A percentile compares a stretch with the other conserved stretches of the same genome.
These are phyloP conservation scores for Anabas testudineus DNA, from an alignment of 2,797 vertebrate species.

Conservation along the genomic window DNA sequence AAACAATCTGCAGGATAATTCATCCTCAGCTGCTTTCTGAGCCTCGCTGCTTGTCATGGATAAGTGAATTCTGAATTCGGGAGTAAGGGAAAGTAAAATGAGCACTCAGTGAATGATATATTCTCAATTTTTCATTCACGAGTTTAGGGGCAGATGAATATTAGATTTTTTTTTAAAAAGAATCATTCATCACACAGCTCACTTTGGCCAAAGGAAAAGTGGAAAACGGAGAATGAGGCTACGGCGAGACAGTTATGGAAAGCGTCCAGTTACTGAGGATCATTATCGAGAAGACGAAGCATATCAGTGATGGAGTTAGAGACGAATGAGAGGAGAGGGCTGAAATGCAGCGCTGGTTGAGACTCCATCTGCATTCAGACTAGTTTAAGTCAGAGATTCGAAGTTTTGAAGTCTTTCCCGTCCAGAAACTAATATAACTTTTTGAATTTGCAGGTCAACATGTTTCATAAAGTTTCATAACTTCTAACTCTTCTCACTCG, in stretches of 20 bases:
- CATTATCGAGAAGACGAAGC: conserved; percentile 58
- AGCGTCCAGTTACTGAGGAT: conserved; percentile 58
- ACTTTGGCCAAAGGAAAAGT: conserved; percentile 11
- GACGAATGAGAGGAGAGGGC: background rate
- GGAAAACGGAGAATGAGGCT: conserved; percentile 40
- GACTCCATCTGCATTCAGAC: conserved; percentile 35
- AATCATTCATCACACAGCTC: conserved; percentile 67
- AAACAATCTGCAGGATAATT: conserved; percentile 62
- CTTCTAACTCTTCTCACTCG: background rate
- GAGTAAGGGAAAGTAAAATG: conserved; percentile 46
- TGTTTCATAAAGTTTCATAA: conserved; percentile 11
- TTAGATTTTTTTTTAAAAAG: conserved; percentile 76
- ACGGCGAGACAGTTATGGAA: conserved; percentile 32
- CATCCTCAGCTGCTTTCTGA: conserved; percentile 27
- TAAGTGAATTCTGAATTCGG: conserved; percentile 59
- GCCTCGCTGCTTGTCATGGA: conserved; percentile 34
- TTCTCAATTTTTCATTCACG: conserved; percentile 71
- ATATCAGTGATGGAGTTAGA: conserved; percentile 30
- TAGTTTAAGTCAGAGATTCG: conserved; percentile 1
- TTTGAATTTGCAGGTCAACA: conserved; percentile 34
- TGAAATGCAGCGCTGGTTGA: conserved; percentile 9
- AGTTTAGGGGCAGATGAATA: conserved; percentile 76
- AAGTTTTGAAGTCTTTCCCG: conserved; percentile 36
- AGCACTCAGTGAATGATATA: conserved; percentile 57
- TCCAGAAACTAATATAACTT: conserved; percentile 51